Percentiles rank a stretch among this genome's conserved stretches.
These are phyloP conservation scores for Myxocyprinus asiaticus DNA, from an alignment of 2,113 vertebrate genomes.

Conservation along the genomic window DNA sequence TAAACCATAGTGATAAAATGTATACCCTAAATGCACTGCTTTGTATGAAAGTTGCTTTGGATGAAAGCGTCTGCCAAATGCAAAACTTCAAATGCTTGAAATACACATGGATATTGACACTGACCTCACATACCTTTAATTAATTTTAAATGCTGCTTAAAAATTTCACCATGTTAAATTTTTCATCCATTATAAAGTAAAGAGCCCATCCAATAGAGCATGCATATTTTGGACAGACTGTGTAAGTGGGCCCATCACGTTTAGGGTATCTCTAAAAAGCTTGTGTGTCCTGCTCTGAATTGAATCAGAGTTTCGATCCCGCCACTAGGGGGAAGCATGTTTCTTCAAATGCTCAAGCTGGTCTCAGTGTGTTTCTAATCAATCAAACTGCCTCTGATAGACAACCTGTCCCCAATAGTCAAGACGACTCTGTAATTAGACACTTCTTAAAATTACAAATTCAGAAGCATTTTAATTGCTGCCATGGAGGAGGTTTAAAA, in stretches of 20 bases:
- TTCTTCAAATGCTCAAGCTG: slow-evolving; percentile 49
- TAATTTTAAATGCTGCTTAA: no score
- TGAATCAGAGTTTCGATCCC: slow-evolving; percentile 15
- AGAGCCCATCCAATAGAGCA: not conserved
- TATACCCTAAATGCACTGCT: no score
- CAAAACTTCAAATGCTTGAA: no score
- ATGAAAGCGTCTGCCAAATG: no score
- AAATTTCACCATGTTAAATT: no score
- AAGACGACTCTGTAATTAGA: slow-evolving; percentile 56
- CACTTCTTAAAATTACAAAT: slow-evolving; percentile 56
- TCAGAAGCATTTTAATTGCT: slow-evolving; percentile 59
- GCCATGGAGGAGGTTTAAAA: slow-evolving; percentile 41
- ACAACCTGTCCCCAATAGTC: slow-evolving; percentile 53
- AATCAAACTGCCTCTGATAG: slow-evolving; percentile 31
- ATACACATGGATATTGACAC: no score
- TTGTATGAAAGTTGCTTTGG: no score
- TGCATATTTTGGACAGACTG: not conserved
- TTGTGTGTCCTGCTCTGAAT: not conserved
- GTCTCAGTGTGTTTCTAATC: slow-evolving; percentile 37
- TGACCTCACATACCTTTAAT: no score
- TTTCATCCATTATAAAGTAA: slow-evolving; percentile 16
- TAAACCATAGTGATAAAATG: no score
- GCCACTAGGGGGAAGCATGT: slow-evolving; percentile 71
- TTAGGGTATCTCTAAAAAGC: not conserved
- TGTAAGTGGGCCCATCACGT: not conserved